A percentile compares a stretch with the other conserved stretches of the same genome.
Conservation (phyloP, 2,888 invertebrate genomes). For the Drosophila mimetica region DNA sequence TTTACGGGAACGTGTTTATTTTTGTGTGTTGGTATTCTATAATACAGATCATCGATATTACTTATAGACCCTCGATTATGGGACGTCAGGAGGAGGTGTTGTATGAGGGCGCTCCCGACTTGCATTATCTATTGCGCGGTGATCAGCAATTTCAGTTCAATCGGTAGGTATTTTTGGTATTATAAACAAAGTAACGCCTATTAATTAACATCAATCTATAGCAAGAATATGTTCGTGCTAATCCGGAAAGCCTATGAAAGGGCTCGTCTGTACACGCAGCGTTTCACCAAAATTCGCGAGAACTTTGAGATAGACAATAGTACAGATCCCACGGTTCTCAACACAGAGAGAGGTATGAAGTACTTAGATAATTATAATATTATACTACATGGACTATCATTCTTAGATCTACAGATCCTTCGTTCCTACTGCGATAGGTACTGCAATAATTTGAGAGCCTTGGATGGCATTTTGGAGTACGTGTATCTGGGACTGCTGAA, state of each 20-base stretch:
- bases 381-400: accelerated
- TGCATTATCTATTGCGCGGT: slow-evolving; percentile 89
- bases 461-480: slow-evolving; percentile 88
- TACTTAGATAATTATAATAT: too few relatives aligned
- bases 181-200: too few relatives aligned
- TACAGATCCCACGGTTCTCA: slow-evolving; percentile 87
- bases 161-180: slow-evolving; percentile 60
- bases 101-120: slow-evolving; percentile 89
- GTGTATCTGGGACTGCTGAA: slow-evolving; percentile 91
- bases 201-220: slow-evolving; percentile 17
- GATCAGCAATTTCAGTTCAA: slow-evolving; percentile 85
- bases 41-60: too few relatives aligned
- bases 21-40: too few relatives aligned
- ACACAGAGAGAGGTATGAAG: slow-evolving; percentile 85
- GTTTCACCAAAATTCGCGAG: slow-evolving; percentile 88
- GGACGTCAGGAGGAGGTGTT: slow-evolving; percentile 91
- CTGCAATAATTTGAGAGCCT: slow-evolving; percentile 88
- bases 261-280: slow-evolving; percentile 87
- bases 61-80: slow-evolving; percentile 93
- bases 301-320: slow-evolving; percentile 90
- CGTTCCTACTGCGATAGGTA: slow-evolving; percentile 89
- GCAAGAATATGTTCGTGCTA: slow-evolving; percentile 86
- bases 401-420: slow-evolving; percentile 87
- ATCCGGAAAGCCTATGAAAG: slow-evolving; percentile 87
- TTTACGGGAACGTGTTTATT: too few relatives aligned